Conservation (phyloP, 2,888 invertebrate genomes). For the Rhingia campestris region DNA sequence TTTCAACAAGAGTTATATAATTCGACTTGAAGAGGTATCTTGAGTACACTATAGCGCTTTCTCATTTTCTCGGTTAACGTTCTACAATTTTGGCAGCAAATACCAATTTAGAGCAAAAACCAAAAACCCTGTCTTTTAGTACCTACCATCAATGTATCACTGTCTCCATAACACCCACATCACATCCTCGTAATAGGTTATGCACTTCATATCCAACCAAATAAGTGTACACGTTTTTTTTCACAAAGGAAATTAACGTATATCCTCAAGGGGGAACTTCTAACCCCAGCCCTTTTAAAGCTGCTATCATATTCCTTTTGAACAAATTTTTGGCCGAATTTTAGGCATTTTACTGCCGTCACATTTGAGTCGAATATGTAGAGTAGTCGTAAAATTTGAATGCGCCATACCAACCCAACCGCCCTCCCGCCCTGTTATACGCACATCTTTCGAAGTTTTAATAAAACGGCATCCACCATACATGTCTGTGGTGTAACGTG, state of each 20-base stretch:
- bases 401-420: constrained; percentile 22
- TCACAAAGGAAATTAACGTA: constrained; percentile 31
- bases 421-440: constrained; percentile 15
- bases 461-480: constrained; percentile 57
- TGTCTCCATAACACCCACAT: not conserved
- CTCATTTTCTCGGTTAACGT: not conserved
- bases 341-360: constrained; percentile 49
- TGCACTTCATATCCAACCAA: constrained; percentile 52
- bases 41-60: too few relatives aligned
- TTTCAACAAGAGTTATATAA: too few relatives aligned
- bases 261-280: not conserved
- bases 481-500: constrained; percentile 53
- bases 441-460: constrained; percentile 38
- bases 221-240: constrained; percentile 39
- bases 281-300: not conserved
- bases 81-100: not conserved
- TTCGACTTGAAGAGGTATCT: too few relatives aligned
- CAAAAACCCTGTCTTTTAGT: not conserved
- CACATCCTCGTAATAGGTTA: constrained; percentile 42
- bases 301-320: constrained; percentile 23
- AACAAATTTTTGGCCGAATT: constrained; percentile 61
- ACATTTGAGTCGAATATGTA: constrained; percentile 62
- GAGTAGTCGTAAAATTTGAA: constrained; percentile 62
- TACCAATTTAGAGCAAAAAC: not conserved
- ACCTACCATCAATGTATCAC: not conserved